Conservation (phyloP, 2,888 invertebrate species). For the Drosophila melanosoma region DNA sequence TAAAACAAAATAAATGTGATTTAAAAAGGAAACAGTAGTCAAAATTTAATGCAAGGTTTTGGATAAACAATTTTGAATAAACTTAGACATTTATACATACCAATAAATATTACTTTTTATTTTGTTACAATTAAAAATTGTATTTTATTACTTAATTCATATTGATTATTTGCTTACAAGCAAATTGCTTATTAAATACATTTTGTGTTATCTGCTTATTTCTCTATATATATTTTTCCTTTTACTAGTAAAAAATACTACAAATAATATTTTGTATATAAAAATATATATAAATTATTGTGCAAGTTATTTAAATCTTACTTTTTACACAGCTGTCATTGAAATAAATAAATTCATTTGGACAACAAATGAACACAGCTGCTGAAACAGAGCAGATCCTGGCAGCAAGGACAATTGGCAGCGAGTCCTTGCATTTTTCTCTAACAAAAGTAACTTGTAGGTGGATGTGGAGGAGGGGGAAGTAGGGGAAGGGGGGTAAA, state of each 20-base stretch:
- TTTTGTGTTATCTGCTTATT: neutral
- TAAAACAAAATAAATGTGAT: neutral
- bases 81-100: accelerated
- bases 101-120: neutral
- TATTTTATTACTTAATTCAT: neutral
- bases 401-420: slow-evolving; percentile 43
- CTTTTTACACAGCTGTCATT: slow-evolving; percentile 3
- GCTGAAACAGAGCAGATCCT: slow-evolving; percentile 3
- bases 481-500: neutral
- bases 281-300: too few species aligned
- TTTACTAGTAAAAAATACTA: neutral
- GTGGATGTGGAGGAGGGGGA: neutral
- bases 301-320: neutral
- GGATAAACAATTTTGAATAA: neutral
- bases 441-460: neutral
- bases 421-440: slow-evolving; percentile 30
- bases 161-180: neutral
- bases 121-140: accelerated
- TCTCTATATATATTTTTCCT: neutral
- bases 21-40: accelerated
- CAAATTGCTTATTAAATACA: neutral
- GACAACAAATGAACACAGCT: slow-evolving; percentile 36
- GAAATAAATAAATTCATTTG: slow-evolving; percentile 10
- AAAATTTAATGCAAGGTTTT: neutral
- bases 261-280: too few species aligned